Evolutionary conservation across 2,888 invertebrate species (phyloP).

Genomic region (Cerceris ruficornis): DNA sequence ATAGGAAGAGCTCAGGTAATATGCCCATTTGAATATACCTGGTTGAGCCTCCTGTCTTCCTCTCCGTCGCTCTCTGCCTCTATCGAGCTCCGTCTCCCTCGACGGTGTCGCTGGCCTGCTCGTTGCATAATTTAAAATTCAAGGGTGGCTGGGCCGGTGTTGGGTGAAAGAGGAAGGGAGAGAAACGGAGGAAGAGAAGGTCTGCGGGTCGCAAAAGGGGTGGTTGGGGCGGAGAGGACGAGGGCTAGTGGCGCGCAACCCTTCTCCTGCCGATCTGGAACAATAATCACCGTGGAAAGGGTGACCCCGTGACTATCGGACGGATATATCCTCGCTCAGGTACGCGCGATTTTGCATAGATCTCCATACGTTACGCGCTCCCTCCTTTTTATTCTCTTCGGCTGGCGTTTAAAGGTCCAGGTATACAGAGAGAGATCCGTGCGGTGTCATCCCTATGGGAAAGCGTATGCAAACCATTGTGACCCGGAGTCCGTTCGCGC

Average conservation of each 20-base stretch:
- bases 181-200: constrained; percentile 26
- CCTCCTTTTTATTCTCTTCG: constrained; percentile 44
- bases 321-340: constrained; percentile 76
- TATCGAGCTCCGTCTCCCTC: background rate
- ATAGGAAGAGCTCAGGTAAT: constrained; percentile 81
- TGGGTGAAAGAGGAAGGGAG: constrained; percentile 36
- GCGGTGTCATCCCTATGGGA: constrained; percentile 82
- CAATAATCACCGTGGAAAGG: constrained; percentile 73
- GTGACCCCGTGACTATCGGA: constrained; percentile 66
- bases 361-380: constrained; percentile 78
- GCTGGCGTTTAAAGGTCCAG: constrained; percentile 79
- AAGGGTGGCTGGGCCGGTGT: constrained; percentile 71
- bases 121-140: constrained; percentile 81
- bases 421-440: constrained; percentile 70
- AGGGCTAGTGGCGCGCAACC: constrained; percentile 66
- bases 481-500: constrained; percentile 72
- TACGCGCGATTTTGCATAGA: constrained; percentile 81
- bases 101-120: constrained; percentile 57
- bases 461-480: constrained; percentile 82
- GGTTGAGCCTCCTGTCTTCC: constrained; percentile 50
- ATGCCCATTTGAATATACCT: constrained; percentile 80
- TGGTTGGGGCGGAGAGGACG: constrained; percentile 50
- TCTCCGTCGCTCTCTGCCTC: constrained; percentile 25
- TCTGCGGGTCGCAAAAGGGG: constrained; percentile 24
- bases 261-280: constrained; percentile 77